A percentile compares a stretch with the other conserved stretches of the same genome.
Evolutionary conservation across 2,888 invertebrate species (phyloP).

Genomic region (Disparrhopalites patrizii): DNA sequence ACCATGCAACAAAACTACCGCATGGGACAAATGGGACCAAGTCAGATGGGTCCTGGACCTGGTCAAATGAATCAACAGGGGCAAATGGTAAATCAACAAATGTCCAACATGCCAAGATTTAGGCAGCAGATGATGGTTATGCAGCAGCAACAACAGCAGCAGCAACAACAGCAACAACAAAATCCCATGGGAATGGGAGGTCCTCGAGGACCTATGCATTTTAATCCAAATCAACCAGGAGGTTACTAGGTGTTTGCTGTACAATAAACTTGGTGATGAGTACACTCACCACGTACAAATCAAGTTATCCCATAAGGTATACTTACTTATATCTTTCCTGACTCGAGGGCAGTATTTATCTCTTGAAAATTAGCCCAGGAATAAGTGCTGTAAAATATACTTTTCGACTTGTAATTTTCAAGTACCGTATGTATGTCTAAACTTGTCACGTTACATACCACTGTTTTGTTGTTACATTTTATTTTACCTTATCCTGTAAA

Average conservation of each 20-base stretch:
- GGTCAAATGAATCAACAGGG: constrained; percentile 39
- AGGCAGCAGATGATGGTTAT: constrained; percentile 54
- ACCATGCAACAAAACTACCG: neutral
- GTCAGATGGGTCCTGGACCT: constrained; percentile 38
- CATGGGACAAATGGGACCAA: constrained; percentile 20
- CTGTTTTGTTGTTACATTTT: no score
- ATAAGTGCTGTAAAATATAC: no score
- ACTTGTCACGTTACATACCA: no score
- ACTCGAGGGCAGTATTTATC: no score
- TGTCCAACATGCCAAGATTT: neutral
- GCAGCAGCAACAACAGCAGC: constrained; percentile 44
- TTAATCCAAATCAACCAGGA: constrained; percentile 43
- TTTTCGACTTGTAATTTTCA: no score
- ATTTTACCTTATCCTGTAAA: no score
- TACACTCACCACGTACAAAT: no score
- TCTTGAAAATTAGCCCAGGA: no score
- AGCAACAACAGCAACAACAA: constrained; percentile 54
- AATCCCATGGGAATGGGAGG: constrained; percentile 51
- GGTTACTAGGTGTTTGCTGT: constrained; percentile 37
- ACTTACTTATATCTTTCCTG: no score
- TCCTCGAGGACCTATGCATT: constrained; percentile 40
- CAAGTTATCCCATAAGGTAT: no score
- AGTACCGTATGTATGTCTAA: no score
- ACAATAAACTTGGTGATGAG: no score
- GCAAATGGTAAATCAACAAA: constrained; percentile 35